These are phyloP conservation scores for Bellardia bayeri DNA, from an alignment of 2,888 invertebrate genomes.

Conservation along the genomic window DNA sequence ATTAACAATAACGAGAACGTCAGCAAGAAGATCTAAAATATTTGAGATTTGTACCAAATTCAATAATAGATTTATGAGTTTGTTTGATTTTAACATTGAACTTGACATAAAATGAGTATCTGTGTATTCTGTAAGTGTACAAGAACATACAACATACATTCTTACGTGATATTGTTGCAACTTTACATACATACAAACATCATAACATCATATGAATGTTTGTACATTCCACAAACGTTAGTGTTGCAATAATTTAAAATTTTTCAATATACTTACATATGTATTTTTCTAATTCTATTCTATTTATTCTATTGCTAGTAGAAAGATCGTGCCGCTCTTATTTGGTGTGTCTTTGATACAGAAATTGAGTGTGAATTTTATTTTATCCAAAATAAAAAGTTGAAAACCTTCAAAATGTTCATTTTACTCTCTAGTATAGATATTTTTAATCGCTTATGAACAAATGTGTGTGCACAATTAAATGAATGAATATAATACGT, in stretches of 20 bases:
- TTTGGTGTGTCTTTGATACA: constrained; percentile 3
- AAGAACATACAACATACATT: not conserved
- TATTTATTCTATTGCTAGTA: not conserved
- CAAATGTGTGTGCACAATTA: constrained; percentile 6
- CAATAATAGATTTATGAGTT: constrained; percentile 14
- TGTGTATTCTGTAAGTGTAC: not conserved
- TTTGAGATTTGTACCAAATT: constrained; percentile 18
- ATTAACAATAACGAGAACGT: not conserved
- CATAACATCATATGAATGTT: not conserved
- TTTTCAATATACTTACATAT: too few species aligned
- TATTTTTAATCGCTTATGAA: not conserved
- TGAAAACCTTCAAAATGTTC: not conserved
- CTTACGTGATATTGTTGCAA: not conserved
- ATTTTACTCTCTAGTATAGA: not conserved
- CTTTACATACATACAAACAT: not conserved
- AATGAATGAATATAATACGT: not conserved
- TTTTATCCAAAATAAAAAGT: not conserved
- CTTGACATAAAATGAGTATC: constrained; percentile 13
- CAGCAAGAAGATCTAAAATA: not conserved
- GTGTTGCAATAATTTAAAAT: not conserved
- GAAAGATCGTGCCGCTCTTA: not conserved
- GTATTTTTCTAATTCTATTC: not conserved
- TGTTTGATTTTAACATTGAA: constrained; percentile 11
- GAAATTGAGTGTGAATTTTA: not conserved
- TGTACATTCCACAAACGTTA: not conserved